Percentiles rank a stretch among this genome's conserved stretches.
phyloP scores from a whole-genome alignment of 2,888 invertebrate genomes.

The Slavum lentiscoides region DNA sequence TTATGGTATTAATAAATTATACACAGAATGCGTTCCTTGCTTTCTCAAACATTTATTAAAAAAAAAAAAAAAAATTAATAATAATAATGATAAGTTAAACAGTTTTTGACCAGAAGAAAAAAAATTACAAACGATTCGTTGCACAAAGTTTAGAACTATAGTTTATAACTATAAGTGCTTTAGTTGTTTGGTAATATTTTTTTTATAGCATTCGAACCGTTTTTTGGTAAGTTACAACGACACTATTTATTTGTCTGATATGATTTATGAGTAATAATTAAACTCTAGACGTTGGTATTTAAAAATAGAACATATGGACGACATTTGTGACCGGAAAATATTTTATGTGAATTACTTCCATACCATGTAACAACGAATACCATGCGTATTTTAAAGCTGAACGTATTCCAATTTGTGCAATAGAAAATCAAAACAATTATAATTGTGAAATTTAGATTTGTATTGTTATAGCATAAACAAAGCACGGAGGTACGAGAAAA shows the following conservation, averaged over 20 bases:
- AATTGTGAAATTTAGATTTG: no score
- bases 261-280: conserved; percentile 23
- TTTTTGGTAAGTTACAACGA: background rate
- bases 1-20: background rate
- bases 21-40: background rate
- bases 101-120: background rate
- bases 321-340: background rate
- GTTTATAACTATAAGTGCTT: conserved; percentile 30
- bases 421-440: no score
- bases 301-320: background rate
- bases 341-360: background rate
- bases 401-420: background rate
- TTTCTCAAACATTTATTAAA: background rate
- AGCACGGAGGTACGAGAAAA: no score
- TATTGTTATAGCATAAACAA: no score
- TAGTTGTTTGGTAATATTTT: background rate
- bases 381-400: background rate
- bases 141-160: conserved; percentile 19
- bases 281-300: background rate
- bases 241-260: conserved; percentile 16
- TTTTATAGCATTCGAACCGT: background rate
- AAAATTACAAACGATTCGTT: conserved; percentile 12
- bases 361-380: background rate
- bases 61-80: background rate
- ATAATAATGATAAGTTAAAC: background rate